Evolutionary conservation across 2,797 vertebrate genomes (phyloP).

Genomic region (Characodon lateralis): DNA sequence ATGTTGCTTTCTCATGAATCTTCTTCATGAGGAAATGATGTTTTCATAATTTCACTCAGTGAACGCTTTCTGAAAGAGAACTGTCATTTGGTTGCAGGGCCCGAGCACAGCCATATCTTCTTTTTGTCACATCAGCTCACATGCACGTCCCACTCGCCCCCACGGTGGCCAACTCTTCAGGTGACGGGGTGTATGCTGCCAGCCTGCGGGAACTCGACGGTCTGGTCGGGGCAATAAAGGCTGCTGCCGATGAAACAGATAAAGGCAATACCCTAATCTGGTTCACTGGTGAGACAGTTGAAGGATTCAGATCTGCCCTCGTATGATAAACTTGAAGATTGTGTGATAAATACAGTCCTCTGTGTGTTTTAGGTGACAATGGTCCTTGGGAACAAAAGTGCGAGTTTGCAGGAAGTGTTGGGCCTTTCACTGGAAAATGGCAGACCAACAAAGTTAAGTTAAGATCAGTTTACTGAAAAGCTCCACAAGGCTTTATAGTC

Average conservation of each 20-base stretch:
- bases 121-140: slow-evolving; percentile 91
- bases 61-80: not conserved
- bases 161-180: not conserved
- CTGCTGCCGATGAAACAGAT: slow-evolving; percentile 66
- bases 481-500: not conserved
- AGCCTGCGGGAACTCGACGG: slow-evolving; percentile 89
- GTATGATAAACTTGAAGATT: not conserved
- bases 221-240: slow-evolving; percentile 86
- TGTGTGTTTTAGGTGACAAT: slow-evolving; percentile 87
- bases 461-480: not conserved
- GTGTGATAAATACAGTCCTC: not conserved
- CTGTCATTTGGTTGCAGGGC: slow-evolving; percentile 69
- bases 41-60: not conserved
- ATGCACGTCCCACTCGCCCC: slow-evolving; percentile 92
- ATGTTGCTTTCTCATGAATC: slow-evolving; percentile 4
- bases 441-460: slow-evolving; percentile 81
- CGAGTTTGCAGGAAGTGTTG: slow-evolving; percentile 87
- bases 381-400: slow-evolving; percentile 98
- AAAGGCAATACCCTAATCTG: slow-evolving; percentile 88
- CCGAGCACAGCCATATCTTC: slow-evolving; percentile 85
- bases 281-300: slow-evolving; percentile 84
- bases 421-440: slow-evolving; percentile 91
- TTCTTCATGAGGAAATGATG: not conserved
- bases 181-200: slow-evolving; percentile 70
- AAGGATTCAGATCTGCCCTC: not conserved